Percentiles rank a stretch among this genome's conserved stretches.
Evolutionary conservation across 2,797 vertebrate species (phyloP).

Genomic region (Premnoplex brunnescens): DNA sequence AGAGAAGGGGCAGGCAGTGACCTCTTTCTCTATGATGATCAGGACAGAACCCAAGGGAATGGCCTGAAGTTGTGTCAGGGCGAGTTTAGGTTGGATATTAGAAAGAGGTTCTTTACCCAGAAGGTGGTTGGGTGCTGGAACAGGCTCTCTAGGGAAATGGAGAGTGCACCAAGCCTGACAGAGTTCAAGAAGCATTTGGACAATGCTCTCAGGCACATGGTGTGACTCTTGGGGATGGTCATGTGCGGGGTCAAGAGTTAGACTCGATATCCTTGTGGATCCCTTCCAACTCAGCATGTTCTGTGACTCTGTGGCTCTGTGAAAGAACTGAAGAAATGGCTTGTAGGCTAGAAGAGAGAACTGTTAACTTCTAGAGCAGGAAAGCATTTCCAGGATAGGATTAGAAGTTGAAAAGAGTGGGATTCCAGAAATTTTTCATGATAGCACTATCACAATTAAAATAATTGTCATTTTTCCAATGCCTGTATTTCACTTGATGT

Average conservation of each 20-base stretch:
- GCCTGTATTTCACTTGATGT: not conserved
- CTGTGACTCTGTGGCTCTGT: not conserved
- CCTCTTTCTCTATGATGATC: too few species aligned
- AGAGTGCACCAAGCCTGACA: not conserved
- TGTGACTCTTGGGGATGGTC: not conserved
- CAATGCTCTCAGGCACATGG: not conserved
- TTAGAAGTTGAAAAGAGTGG: not conserved
- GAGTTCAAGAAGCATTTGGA: not conserved
- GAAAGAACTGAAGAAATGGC: not conserved
- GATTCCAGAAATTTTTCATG: not conserved
- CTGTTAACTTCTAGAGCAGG: not conserved
- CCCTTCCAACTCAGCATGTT: not conserved
- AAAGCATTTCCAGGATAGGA: not conserved
- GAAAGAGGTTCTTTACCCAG: too few species aligned
- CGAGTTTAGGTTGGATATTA: too few species aligned
- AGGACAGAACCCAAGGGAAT: too few species aligned
- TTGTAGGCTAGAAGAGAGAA: not conserved
- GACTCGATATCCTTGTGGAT: not conserved
- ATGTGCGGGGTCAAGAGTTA: not conserved
- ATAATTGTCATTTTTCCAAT: not conserved
- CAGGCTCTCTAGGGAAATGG: too few species aligned
- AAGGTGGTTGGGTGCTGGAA: too few species aligned
- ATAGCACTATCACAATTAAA: not conserved
- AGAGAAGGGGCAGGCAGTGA: too few species aligned
- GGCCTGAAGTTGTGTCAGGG: too few species aligned